A percentile compares a stretch with the other conserved stretches of the same genome.
Evolutionary conservation across 2,797 vertebrate genomes (phyloP).

Genomic region (Gallinago stenura): DNA sequence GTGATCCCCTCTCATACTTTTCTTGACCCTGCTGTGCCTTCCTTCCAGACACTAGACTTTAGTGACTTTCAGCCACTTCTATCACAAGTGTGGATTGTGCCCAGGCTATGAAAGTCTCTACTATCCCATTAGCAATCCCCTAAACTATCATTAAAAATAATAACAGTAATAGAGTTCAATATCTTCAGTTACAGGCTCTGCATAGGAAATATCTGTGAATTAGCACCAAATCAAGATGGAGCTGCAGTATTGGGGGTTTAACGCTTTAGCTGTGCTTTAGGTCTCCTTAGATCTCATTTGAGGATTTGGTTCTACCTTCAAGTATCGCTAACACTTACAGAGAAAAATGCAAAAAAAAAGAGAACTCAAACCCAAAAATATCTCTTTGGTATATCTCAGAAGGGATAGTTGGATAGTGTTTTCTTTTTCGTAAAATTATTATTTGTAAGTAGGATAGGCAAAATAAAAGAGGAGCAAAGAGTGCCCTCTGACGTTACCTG

Average conservation of each 20-base stretch:
- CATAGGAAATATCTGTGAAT: not conserved
- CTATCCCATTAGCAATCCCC: not conserved
- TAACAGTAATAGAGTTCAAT: not conserved
- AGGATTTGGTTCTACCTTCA: not conserved
- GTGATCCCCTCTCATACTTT: not conserved
- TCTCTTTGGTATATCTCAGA: not conserved
- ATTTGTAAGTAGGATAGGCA: not conserved
- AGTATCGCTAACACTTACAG: not conserved
- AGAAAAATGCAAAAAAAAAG: accelerated
- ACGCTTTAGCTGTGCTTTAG: not conserved
- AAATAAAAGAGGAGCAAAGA: not conserved
- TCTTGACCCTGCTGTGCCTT: not conserved
- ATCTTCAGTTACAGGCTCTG: not conserved
- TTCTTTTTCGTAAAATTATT: not conserved
- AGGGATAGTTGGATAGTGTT: not conserved
- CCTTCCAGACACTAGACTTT: not conserved
- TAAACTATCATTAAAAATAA: slow-evolving; percentile 3
- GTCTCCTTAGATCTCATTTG: not conserved
- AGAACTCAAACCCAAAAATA: not conserved
- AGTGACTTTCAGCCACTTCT: not conserved
- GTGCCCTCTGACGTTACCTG: not conserved
- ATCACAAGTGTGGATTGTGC: not conserved
- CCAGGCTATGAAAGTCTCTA: not conserved
- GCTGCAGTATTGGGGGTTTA: not conserved
- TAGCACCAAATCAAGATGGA: not conserved